These are phyloP conservation scores for Tadarida brasiliensis DNA, from an alignment of 2,797 vertebrate genomes.

Conservation along the genomic window DNA sequence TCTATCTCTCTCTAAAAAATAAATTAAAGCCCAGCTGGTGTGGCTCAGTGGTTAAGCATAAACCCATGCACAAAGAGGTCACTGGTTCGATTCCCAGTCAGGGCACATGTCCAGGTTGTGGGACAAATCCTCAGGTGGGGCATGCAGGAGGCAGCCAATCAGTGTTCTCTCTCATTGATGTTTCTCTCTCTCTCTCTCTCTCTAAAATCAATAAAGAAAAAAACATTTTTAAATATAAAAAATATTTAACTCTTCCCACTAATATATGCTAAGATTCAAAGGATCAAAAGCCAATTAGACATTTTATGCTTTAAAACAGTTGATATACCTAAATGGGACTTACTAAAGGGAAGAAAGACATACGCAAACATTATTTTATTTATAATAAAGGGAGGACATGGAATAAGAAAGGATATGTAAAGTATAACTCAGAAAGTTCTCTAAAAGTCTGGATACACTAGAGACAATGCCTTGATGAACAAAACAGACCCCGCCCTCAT, in stretches of 20 bases:
- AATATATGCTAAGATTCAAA: background rate
- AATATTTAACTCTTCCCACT: background rate
- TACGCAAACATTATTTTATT: background rate
- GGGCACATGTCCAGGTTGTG: no score
- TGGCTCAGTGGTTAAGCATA: no score
- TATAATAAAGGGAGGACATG: background rate
- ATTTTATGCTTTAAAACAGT: background rate
- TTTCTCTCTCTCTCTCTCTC: no score
- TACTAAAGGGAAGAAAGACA: background rate
- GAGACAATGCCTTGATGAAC: background rate
- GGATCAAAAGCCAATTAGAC: background rate
- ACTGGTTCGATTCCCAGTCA: no score
- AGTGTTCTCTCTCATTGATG: no score
- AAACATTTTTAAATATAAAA: background rate
- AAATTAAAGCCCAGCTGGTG: no score
- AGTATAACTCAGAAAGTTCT: background rate
- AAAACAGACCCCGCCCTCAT: background rate
- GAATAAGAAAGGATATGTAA: background rate
- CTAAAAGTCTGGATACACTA: background rate
- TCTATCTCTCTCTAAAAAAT: no score
- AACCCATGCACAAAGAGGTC: no score
- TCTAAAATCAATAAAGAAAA: background rate
- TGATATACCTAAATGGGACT: background rate
- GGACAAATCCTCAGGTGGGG: no score
- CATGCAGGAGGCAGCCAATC: no score